Conservation (phyloP, 2,888 invertebrate genomes). For the Hydropsyche betteni region DNA sequence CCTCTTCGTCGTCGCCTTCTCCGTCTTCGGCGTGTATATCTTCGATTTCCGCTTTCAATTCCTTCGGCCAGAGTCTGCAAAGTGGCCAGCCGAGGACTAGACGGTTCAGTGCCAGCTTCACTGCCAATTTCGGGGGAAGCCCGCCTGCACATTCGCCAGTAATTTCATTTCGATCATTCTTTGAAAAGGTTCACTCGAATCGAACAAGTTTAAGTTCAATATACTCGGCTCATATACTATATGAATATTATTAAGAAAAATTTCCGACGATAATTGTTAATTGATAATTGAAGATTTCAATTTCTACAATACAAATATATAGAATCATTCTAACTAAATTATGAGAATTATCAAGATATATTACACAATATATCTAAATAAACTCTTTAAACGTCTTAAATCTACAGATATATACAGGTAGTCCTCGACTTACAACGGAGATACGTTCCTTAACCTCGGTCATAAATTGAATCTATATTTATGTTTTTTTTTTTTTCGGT, state of each 20-base stretch:
- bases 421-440: no score
- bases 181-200: background rate
- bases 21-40: slow-evolving; percentile 57
- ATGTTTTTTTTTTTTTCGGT: no score
- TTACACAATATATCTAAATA: no score
- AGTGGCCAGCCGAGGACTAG: slow-evolving; percentile 74
- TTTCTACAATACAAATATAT: no score
- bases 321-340: no score
- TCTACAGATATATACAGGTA: no score
- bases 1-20: slow-evolving; percentile 67
- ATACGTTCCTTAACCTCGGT: no score
- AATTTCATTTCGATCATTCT: slow-evolving; percentile 28
- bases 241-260: background rate
- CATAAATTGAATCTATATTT: no score
- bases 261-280: background rate
- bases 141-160: slow-evolving; percentile 46
- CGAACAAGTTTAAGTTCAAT: no score
- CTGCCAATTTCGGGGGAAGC: slow-evolving; percentile 59
- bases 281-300: no score
- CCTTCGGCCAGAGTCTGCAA: slow-evolving; percentile 52
- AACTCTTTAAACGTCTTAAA: no score
- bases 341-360: no score
- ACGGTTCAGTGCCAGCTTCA: slow-evolving; percentile 90
- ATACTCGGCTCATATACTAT: background rate
- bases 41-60: background rate